phyloP scores from a whole-genome alignment of 2,797 vertebrate genomes.

The Poeciliopsis turneri region DNA sequence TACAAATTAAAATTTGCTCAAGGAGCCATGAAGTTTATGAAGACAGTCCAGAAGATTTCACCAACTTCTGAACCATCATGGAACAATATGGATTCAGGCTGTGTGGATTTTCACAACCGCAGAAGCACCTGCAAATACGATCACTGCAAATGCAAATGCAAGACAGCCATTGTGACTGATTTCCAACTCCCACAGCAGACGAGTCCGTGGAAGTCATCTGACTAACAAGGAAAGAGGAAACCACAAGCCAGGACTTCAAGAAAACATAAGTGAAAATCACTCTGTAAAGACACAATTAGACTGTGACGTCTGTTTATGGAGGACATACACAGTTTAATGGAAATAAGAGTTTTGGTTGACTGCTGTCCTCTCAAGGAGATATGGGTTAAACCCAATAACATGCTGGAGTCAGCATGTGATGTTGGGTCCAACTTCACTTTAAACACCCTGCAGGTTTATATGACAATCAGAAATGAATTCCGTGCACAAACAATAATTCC shows the following conservation, averaged over 20 bases:
- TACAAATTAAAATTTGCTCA: background rate
- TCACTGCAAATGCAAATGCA: background rate
- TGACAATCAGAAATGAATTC: background rate
- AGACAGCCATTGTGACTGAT: background rate
- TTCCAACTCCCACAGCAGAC: conserved; percentile 13
- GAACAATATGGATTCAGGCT: background rate
- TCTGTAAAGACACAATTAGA: background rate
- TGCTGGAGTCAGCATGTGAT: background rate
- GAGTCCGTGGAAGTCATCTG: conserved; percentile 10
- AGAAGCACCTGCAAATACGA: background rate
- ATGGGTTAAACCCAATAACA: conserved; percentile 37
- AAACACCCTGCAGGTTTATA: conserved; percentile 5
- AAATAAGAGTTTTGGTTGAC: background rate
- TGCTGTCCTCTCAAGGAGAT: conserved; percentile 5
- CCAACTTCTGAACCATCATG: background rate
- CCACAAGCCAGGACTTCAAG: background rate
- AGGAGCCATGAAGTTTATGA: background rate
- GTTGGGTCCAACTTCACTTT: conserved; percentile 32
- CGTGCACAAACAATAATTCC: background rate
- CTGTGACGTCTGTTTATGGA: background rate
- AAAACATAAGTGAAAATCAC: background rate
- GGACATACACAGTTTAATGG: background rate
- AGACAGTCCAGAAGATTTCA: background rate
- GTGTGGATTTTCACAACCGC: background rate
- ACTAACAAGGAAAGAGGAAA: conserved; percentile 13